phyloP scores from a whole-genome alignment of 2,113 vertebrate genomes.

The Malurus cyaneus region DNA sequence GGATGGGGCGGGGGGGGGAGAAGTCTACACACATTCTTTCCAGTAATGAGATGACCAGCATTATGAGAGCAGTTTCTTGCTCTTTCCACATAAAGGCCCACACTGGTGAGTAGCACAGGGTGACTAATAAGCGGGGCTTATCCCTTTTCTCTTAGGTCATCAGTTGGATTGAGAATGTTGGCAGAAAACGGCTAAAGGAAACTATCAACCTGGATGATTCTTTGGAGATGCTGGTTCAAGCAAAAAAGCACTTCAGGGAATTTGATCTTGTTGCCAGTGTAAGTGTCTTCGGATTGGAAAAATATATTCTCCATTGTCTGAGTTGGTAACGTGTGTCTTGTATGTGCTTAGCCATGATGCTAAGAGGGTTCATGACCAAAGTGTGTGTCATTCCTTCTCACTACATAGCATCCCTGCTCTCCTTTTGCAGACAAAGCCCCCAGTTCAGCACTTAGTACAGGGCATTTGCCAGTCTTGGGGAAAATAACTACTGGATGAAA shows the following conservation, averaged over 20 bases:
- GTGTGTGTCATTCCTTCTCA: background rate
- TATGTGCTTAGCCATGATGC: background rate
- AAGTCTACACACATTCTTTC: background rate
- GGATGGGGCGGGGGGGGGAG: background rate
- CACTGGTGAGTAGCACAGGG: background rate
- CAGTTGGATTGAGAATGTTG: conserved; percentile 83
- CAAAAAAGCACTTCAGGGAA: conserved; percentile 78
- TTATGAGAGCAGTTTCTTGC: background rate
- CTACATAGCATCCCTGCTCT: background rate
- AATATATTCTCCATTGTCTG: background rate
- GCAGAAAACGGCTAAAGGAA: conserved; percentile 76
- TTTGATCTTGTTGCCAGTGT: conserved; percentile 81
- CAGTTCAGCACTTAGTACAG: background rate
- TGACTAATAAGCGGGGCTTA: background rate
- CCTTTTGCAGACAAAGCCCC: background rate
- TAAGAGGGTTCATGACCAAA: background rate
- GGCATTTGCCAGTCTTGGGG: background rate
- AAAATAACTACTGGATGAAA: background rate
- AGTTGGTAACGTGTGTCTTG: background rate
- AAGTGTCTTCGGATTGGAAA: conserved; percentile 31
- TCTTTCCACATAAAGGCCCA: conserved; percentile 7
- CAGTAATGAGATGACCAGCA: background rate
- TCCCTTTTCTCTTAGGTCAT: conserved; percentile 74
- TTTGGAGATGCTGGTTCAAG: conserved; percentile 75
- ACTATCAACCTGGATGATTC: conserved; percentile 73